Base-by-base conservation (phyloP, 2,888 invertebrate species). In the Ophion ventricosus region DNA sequence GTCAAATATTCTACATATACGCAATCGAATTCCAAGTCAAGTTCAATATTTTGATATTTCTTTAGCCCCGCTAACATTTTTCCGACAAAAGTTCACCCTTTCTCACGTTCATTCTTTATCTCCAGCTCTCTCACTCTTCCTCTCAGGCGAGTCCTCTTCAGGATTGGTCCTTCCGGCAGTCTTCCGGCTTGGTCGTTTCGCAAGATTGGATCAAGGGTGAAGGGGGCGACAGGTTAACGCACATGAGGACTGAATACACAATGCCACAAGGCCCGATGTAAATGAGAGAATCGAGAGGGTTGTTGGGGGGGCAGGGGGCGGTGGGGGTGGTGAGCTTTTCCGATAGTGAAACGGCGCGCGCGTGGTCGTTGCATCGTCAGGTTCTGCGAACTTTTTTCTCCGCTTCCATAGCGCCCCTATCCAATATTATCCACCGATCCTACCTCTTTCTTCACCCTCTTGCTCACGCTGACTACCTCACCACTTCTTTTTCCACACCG, bases 191-290 rank as follows among this genome's bases (percentile, higher is more conserved):
- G 87, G 86, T 87, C 88, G 88, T 88, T 88, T 83, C 79, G 82
- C 85, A 81, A 88, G 88, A 88, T 88, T 88, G 88, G 87, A 87
- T 88, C 87, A 88, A 86, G 87, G 83, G 78, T 75, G 81, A 63
- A 79, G 75, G 75, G 80, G 83, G 66, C 78, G 80, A 77, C 81
- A 78, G 82, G 88, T 88, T 88, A 87, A 87, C 85, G 87, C 87
- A 86, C 88, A 86, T 88, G 87, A 87, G 87, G 82, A 82, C 83
- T 88, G 88, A 88, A 88, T 88, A 88, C 88, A 86, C 87, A 88
- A 88, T 88, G 87, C 80, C 26, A 56, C 20, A 7, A 26, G 56
- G n/a, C 64, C 75, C 82, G 87, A 88, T 88, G 88, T 87, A 88
- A 88, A 88, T 88, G 87, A 88, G 88, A 86, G 86, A 61, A 85